Evolutionary conservation across 2,888 invertebrate species (phyloP), one percentile per base, ranked within the genome.

Genomic region (Dynastes maya): DNA sequence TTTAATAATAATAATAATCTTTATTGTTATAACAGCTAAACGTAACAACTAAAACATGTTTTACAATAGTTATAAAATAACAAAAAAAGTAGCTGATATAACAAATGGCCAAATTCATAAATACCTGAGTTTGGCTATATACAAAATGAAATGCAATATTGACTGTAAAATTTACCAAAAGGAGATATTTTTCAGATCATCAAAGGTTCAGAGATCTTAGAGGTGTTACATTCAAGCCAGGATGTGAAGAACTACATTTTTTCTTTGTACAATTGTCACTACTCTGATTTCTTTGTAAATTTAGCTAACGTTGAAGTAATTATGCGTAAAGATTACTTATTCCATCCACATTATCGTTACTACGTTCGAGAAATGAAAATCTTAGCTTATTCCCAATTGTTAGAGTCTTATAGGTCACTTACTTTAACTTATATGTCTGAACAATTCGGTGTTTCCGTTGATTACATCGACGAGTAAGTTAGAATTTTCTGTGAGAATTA

Each of bases 341-440:
- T 94, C 67, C 88, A 91, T 77, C 91, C 92, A 0, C 95, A 95
- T 87, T 93, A 92, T 86, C 90, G 91, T 74, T 94, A 91, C 87
- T 95, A 94, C 86, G 91, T 93, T 0, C 89, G 94, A 37, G 93
- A 93, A 85, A 94, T 94, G 94, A 90, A 94, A 80, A 91, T 94
- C 75, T 90, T 92, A 81, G 94, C 94, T 0, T 95, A 95, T 85
- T 90, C 92, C 40, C 94, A 95, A 86, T 90, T 94, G 45, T 88
- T 95, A 63, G 92, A 93, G 84, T 94, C 94, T 0, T 95, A 94
- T 86, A 90, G 92, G 76, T 92, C 92, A 80, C 89, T 94, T 45
- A 92, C 92, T n/a, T 87, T 94, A 53, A 88, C 90, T 63, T 93
- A 93, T 86, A 94, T 94, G 93, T 93, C 94, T 0, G 88, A 91